Evolutionary conservation across 2,113 vertebrate species (phyloP).

Genomic region (Channa maculata): DNA sequence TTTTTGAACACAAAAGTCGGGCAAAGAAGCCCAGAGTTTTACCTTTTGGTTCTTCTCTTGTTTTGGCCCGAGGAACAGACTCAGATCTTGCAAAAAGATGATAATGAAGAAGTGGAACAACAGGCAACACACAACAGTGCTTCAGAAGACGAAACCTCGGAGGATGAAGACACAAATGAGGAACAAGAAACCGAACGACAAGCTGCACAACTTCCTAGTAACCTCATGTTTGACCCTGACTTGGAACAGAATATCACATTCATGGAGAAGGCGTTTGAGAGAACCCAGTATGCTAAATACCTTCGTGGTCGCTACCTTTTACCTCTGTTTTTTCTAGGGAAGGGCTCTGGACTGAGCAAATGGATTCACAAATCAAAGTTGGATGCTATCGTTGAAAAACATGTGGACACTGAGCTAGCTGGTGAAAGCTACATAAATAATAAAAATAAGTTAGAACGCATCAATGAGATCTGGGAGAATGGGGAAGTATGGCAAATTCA

Average conservation of each 20-base stretch:
- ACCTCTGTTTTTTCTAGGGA: slow-evolving; percentile 67
- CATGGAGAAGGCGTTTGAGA: slow-evolving; percentile 30
- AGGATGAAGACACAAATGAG: background rate
- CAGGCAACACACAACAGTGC: background rate
- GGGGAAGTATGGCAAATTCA: slow-evolving; percentile 36
- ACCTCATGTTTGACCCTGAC: background rate
- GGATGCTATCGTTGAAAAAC: slow-evolving; percentile 17
- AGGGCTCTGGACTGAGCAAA: slow-evolving; percentile 45
- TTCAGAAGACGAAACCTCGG: background rate
- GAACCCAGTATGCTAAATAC: slow-evolving; percentile 27
- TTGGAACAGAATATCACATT: background rate
- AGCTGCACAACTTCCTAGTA: background rate
- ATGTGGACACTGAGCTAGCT: background rate
- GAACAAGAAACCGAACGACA: background rate
- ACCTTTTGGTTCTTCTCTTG: slow-evolving; percentile 67
- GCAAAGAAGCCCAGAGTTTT: slow-evolving; percentile 47
- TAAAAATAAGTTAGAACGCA: fast-evolving
- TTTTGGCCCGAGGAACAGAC: slow-evolving; percentile 57
- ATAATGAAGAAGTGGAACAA: background rate
- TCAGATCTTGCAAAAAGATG: background rate
- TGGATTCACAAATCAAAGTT: slow-evolving; percentile 57
- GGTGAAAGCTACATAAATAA: fast-evolving
- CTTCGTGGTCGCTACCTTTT: slow-evolving; percentile 46
- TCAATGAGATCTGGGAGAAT: slow-evolving; percentile 24
- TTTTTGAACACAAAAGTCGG: background rate